Evolutionary conservation across 2,113 vertebrate species (phyloP).

Genomic region (Noctilio leporinus): DNA sequence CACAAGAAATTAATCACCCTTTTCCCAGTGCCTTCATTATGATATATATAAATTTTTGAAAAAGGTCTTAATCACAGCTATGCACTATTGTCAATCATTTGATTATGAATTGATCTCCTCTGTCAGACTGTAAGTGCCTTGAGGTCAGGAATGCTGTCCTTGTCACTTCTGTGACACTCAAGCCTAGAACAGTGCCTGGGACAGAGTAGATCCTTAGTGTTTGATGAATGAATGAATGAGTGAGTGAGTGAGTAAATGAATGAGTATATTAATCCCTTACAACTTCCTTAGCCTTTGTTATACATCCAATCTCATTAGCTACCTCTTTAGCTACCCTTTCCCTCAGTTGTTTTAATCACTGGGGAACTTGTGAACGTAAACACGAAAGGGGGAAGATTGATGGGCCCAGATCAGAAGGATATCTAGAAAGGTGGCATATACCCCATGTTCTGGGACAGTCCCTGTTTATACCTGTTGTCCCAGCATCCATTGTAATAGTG

Average conservation of each 20-base stretch:
- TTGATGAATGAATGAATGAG: not conserved
- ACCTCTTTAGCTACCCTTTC: not conserved
- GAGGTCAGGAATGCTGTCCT: not conserved
- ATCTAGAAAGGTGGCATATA: not conserved
- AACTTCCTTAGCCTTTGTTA: not conserved
- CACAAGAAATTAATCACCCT: not conserved
- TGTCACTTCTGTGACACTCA: not conserved
- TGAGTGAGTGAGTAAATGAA: not conserved
- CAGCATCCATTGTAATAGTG: not conserved
- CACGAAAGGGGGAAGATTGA: not conserved
- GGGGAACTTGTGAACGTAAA: not conserved
- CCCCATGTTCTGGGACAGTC: fast-evolving
- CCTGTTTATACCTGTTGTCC: not conserved
- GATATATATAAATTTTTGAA: not conserved
- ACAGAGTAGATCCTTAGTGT: not conserved
- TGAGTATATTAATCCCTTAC: not conserved
- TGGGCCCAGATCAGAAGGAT: not conserved
- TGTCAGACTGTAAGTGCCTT: not conserved
- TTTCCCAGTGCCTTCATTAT: not conserved
- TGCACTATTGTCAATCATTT: not conserved
- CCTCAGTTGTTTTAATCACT: not conserved
- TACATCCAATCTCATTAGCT: not conserved
- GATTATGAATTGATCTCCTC: not conserved
- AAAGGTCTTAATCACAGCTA: not conserved
- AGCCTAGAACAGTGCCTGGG: not conserved